Evolutionary conservation across 2,797 vertebrate species (phyloP).

Genomic region (Ptychobarbus kaznakovi): DNA sequence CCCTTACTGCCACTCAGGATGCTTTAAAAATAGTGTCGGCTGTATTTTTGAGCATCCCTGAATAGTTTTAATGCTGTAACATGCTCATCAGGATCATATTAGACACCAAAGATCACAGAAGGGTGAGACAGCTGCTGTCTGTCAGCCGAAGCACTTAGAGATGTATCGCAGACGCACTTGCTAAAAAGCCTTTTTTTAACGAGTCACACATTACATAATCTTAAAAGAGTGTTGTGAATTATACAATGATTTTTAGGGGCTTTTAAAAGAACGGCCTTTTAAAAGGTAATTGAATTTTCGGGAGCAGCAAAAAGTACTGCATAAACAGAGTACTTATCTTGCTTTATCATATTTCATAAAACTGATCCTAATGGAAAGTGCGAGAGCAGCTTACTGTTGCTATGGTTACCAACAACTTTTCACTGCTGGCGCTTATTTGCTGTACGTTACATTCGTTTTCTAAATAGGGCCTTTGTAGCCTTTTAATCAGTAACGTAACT

Average conservation of each 20-base stretch:
- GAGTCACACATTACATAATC: not conserved
- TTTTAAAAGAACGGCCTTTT: too few species aligned
- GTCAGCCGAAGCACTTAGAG: not conserved
- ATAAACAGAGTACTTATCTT: not conserved
- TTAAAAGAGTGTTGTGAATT: not conserved
- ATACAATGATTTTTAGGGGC: not conserved
- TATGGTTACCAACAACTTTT: not conserved
- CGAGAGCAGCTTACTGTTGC: not conserved
- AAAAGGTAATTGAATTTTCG: not conserved
- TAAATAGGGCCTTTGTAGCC: not conserved
- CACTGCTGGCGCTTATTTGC: not conserved
- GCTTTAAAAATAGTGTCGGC: constrained; percentile 57
- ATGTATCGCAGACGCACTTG: not conserved
- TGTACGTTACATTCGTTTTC: not conserved
- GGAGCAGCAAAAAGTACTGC: not conserved
- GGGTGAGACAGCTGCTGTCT: not conserved
- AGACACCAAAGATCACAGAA: constrained; percentile 12
- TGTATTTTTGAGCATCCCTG: constrained; percentile 55
- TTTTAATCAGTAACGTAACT: not conserved
- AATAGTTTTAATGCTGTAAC: constrained; percentile 49
- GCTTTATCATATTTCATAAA: not conserved
- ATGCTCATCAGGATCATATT: not conserved
- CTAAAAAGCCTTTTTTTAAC: not conserved
- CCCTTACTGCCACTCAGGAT: not conserved
- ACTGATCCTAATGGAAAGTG: not conserved